Evolutionary conservation across 2,113 vertebrate species (phyloP).

Genomic region (Otis tarda): DNA sequence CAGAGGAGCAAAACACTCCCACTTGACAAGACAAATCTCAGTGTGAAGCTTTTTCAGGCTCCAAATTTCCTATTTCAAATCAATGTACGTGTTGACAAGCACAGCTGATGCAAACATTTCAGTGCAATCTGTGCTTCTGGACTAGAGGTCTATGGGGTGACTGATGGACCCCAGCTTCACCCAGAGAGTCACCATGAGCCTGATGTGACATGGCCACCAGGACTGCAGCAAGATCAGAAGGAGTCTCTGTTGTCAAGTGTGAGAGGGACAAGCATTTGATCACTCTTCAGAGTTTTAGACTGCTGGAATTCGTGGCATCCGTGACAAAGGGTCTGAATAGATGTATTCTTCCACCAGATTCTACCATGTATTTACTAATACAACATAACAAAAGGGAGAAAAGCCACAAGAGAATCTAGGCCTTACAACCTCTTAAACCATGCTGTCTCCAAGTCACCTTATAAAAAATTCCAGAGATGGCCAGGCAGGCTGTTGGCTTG

Average conservation of each 20-base stretch:
- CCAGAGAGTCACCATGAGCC: background rate
- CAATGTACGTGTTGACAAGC: background rate
- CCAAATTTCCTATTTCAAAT: slow-evolving; percentile 1
- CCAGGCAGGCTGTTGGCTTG: background rate
- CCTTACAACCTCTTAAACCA: background rate
- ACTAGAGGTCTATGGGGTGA: background rate
- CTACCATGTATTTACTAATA: background rate
- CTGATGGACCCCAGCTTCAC: background rate
- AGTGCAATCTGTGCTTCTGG: background rate
- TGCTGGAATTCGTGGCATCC: background rate
- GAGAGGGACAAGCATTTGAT: background rate
- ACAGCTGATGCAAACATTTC: background rate
- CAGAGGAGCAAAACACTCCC: background rate
- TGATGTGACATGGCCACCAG: background rate
- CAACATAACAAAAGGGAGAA: background rate
- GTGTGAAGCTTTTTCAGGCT: background rate
- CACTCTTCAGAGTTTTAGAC: background rate
- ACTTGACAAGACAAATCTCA: background rate
- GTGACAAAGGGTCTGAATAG: background rate
- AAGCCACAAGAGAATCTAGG: background rate
- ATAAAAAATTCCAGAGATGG: background rate
- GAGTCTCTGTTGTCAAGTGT: background rate
- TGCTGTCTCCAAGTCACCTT: background rate
- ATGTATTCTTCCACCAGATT: background rate
- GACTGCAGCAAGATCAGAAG: background rate